phyloP scores from a whole-genome alignment of 2,113 vertebrate genomes.

The Oreochromis aureus region DNA sequence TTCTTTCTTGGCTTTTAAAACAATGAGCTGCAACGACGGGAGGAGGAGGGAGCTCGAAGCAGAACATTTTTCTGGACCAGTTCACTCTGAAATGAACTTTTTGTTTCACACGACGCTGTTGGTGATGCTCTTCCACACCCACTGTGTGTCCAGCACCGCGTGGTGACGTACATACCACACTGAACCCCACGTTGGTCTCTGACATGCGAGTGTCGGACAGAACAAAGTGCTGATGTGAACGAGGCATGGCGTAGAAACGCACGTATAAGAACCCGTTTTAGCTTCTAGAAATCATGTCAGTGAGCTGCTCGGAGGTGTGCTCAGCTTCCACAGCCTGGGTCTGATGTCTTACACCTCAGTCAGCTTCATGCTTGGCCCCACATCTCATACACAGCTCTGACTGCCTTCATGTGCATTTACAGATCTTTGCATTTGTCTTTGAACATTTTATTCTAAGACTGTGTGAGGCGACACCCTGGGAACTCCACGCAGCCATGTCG shows the following conservation, averaged over 20 bases:
- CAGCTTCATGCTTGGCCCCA: neutral
- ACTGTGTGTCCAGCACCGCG: neutral
- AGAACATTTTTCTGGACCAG: neutral
- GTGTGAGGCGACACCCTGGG: neutral
- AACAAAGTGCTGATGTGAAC: neutral
- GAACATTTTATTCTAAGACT: neutral
- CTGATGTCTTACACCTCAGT: fast-evolving
- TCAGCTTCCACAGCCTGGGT: neutral
- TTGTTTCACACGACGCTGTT: neutral
- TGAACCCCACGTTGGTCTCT: neutral
- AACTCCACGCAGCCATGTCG: too few species aligned
- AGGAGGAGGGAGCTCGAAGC: neutral
- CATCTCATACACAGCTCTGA: neutral
- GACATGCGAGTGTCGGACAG: neutral
- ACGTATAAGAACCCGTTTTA: fast-evolving
- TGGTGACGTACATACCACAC: fast-evolving
- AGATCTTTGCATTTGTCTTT: neutral
- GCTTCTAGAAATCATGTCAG: neutral
- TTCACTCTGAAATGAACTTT: neutral
- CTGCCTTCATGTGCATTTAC: neutral
- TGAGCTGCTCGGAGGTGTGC: neutral
- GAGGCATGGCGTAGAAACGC: neutral
- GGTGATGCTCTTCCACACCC: neutral
- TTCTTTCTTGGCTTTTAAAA: neutral
- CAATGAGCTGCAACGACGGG: neutral